Evolutionary conservation across 2,888 invertebrate species (phyloP), one percentile per base, ranked within the genome.

Genomic region (Coleophora deauratella): DNA sequence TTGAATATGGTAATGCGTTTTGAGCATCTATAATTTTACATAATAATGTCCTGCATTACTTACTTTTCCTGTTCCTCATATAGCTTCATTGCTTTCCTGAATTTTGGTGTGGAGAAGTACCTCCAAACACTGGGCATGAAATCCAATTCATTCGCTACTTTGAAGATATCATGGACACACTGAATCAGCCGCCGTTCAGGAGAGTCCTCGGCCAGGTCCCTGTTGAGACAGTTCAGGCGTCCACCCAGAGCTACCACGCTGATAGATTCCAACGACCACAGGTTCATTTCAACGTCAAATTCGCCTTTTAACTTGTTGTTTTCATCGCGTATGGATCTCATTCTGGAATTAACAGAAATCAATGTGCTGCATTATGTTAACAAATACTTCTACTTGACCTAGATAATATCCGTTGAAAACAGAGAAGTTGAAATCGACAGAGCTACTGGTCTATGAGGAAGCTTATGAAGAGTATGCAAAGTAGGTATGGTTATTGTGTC

Each of bases 251-350:
- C 76, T 0, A 84, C 73, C 35, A 78, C 62, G 0, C 64, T 72
- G 10, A 78, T 71, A 0, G 87, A 89, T 61, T 91, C 91, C 27
- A 91, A 61, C 1, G 89, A 84, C 91, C 91, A 91, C 51, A 88
- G 80, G 47, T 87, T 87, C 54, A 90, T 71, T 64, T 89, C 88
- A 14, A 77, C 73, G 37, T 76, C 66, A 35, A 91, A 88, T 44
- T 88, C 80, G 0, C 70, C 70, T 1, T 87, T 86, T 43, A 91
- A 79, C 68, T 88, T 89, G 21, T 86, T 70, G 0, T 85, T 72
- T 9, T 72, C 67, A 48, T 89, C 76, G 37, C 86, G 84, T 44
- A 87, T 65, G 32, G 65, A 73, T 51, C 70, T 72, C 54, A 90
- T 81, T 57, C 90, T 90, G 61, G 32, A 77, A 4, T 47, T 47